A percentile compares a stretch with the other conserved stretches of the same genome.
phyloP scores from a whole-genome alignment of 2,888 invertebrate genomes.

The Atethmia centrago region DNA sequence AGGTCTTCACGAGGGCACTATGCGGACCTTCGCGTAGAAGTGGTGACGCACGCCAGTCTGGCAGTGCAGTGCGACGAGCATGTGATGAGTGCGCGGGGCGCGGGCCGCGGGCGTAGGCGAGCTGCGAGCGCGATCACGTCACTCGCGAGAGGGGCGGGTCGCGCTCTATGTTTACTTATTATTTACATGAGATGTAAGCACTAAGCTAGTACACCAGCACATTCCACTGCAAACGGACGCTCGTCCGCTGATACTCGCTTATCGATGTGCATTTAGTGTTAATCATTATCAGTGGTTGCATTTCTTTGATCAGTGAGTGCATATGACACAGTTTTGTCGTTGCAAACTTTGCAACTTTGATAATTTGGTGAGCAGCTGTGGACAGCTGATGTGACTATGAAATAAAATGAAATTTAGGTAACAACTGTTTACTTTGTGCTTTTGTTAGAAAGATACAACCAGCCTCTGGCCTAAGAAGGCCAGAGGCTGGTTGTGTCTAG shows the following conservation, averaged over 20 bases:
- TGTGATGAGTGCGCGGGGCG: slow-evolving; percentile 79
- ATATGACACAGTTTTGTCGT: slow-evolving; percentile 74
- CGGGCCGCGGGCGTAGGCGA: slow-evolving; percentile 79
- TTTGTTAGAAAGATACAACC: too few species aligned
- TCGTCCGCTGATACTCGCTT: slow-evolving; percentile 72
- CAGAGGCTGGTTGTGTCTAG: slow-evolving; percentile 61
- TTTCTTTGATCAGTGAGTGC: slow-evolving; percentile 78
- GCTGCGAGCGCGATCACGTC: slow-evolving; percentile 77
- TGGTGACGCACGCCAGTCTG: slow-evolving; percentile 80
- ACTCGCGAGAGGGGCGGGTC: slow-evolving; percentile 82
- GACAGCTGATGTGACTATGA: slow-evolving; percentile 84
- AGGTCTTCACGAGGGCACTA: slow-evolving; percentile 66
- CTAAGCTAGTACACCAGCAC: slow-evolving; percentile 87
- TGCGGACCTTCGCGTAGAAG: slow-evolving; percentile 71
- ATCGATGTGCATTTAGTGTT: slow-evolving; percentile 87
- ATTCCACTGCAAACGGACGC: slow-evolving; percentile 83
- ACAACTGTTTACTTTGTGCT: slow-evolving; percentile 65
- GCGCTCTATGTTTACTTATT: slow-evolving; percentile 85
- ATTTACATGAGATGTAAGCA: slow-evolving; percentile 83
- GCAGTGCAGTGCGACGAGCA: slow-evolving; percentile 74
- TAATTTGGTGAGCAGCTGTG: slow-evolving; percentile 79
- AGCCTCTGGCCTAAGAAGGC: too few species aligned
- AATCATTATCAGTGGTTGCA: slow-evolving; percentile 77
- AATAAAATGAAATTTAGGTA: slow-evolving; percentile 90
- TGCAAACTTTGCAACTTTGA: slow-evolving; percentile 66